These are phyloP conservation scores for Pachyseris speciosa DNA, from an alignment of 64 coral and sea anemone species.

Conservation along the genomic window DNA sequence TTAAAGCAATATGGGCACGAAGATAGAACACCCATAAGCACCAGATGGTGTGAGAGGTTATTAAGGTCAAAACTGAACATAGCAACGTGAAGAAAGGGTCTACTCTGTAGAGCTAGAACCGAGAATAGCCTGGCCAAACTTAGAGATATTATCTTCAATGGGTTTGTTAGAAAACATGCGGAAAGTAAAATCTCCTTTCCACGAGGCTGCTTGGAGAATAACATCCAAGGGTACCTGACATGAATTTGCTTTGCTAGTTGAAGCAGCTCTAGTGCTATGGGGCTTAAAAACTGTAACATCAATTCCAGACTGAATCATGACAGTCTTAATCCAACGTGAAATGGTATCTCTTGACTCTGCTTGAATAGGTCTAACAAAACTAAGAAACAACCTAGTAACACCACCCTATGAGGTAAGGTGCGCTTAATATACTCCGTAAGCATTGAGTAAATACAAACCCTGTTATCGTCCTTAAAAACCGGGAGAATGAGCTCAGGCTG, in stretches of 20 bases:
- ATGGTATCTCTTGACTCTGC: slow-evolving; percentile 40
- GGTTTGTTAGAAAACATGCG: not conserved
- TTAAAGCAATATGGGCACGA: not conserved
- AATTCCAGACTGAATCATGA: slow-evolving; percentile 5
- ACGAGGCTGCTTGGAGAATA: not conserved
- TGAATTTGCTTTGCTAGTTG: not conserved
- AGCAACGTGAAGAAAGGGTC: not conserved
- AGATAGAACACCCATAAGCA: not conserved
- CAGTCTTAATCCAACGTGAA: slow-evolving; percentile 45
- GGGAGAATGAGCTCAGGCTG: slow-evolving; percentile 35
- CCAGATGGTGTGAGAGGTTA: not conserved
- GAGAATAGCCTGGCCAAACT: not conserved
- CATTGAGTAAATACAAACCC: slow-evolving; percentile 27
- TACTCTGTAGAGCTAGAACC: not conserved
- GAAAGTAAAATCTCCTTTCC: not conserved
- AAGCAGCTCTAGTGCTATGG: not conserved
- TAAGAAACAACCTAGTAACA: not conserved
- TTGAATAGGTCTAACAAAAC: slow-evolving; percentile 20
- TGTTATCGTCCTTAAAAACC: not conserved
- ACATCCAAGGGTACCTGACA: not conserved
- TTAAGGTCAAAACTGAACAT: not conserved
- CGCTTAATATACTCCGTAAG: slow-evolving; percentile 8
- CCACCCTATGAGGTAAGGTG: not conserved
- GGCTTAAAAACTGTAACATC: slow-evolving; percentile 14
- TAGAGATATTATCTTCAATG: not conserved